These are phyloP conservation scores for Lathamus discolor DNA, from an alignment of 2,113 vertebrate genomes.

Conservation along the genomic window DNA sequence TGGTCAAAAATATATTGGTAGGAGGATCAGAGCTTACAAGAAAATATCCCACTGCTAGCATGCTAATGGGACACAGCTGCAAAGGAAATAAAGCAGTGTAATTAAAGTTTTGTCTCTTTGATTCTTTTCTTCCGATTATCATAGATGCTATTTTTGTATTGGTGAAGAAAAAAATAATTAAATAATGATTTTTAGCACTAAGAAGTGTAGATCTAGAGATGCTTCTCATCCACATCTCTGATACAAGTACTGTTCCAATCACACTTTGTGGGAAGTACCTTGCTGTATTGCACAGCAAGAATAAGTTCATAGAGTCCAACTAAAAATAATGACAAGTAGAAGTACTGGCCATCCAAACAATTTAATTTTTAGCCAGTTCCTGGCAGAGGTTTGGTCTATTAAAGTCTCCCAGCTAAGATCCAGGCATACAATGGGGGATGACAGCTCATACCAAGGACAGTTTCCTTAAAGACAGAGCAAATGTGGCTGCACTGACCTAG, in stretches of 20 bases:
- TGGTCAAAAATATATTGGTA: conserved; percentile 17
- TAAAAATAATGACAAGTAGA: background rate
- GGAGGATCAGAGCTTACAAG: conserved; percentile 54
- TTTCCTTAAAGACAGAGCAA: background rate
- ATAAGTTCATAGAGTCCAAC: background rate
- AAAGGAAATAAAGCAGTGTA: conserved; percentile 47
- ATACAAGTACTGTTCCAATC: background rate
- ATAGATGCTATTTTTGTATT: conserved; percentile 26
- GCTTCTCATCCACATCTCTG: background rate
- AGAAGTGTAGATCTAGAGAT: background rate
- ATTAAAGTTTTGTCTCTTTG: conserved; percentile 55
- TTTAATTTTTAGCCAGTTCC: background rate
- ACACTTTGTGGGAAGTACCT: background rate
- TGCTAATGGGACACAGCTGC: conserved; percentile 56
- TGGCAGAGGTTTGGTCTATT: background rate
- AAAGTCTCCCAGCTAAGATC: background rate
- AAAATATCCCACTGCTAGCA: conserved; percentile 10
- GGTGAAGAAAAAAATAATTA: background rate
- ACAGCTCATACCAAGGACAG: background rate
- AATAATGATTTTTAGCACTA: background rate
- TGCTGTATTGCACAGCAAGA: background rate
- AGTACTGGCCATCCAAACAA: background rate
- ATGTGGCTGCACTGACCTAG: background rate
- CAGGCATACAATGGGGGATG: background rate
- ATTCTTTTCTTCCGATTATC: background rate